Percentiles rank a stretch among this genome's conserved stretches.
Evolutionary conservation across 2,113 vertebrate species (phyloP).

Genomic region (Catharus fuscescens): DNA sequence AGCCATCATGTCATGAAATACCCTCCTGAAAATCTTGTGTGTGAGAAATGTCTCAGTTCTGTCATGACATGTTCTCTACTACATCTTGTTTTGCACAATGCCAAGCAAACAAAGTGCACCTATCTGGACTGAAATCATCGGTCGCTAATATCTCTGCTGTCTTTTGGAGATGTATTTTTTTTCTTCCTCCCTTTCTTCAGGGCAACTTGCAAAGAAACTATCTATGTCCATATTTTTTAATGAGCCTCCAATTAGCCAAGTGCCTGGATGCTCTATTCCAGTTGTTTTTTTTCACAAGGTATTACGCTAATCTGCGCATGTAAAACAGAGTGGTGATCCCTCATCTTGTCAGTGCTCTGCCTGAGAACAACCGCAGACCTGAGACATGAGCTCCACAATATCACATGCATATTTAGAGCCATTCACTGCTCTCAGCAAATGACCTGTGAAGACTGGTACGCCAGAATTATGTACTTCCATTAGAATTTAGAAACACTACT

Average conservation of each 20-base stretch:
- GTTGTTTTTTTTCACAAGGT: conserved; percentile 39
- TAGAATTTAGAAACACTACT: neutral
- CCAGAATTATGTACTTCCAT: neutral
- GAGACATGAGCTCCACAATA: neutral
- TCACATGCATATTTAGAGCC: conserved; percentile 39
- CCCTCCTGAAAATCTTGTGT: neutral
- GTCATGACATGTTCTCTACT: neutral
- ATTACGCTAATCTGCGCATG: conserved; percentile 41
- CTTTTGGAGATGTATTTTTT: neutral
- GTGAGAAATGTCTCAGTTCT: conserved; percentile 39
- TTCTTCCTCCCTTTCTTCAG: conserved; percentile 1
- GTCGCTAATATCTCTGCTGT: neutral
- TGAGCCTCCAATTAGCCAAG: conserved; percentile 65
- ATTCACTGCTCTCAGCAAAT: neutral
- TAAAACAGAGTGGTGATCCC: conserved; percentile 38
- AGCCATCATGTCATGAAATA: conserved; percentile 12
- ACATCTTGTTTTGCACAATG: neutral
- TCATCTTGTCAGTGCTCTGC: conserved; percentile 50
- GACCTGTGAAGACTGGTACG: neutral
- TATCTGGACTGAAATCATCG: neutral
- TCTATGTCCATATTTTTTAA: conserved; percentile 64
- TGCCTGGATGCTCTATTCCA: conserved; percentile 44
- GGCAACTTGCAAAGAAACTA: conserved; percentile 46
- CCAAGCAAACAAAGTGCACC: neutral
- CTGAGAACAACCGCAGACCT: conserved; percentile 8